These are phyloP conservation scores for Meloidogyne exigua DNA, from an alignment of 1,140 invertebrate genomes.

Conservation along the genomic window DNA sequence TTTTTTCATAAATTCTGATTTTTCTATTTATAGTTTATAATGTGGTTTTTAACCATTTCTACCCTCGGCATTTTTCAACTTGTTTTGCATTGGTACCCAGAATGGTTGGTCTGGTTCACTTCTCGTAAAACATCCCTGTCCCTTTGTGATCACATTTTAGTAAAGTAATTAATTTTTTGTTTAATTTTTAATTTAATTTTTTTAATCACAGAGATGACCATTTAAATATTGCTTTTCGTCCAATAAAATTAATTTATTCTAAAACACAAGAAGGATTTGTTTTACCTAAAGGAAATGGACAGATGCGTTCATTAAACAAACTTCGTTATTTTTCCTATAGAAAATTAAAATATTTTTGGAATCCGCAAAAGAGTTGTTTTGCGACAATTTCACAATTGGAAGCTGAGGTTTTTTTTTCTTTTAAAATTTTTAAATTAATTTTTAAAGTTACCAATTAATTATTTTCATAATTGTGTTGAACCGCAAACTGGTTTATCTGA, in stretches of 20 bases:
- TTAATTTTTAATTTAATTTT: background rate
- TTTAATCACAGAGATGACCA: slow-evolving; percentile 50
- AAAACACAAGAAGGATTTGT: slow-evolving; percentile 27
- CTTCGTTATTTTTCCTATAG: slow-evolving; percentile 52
- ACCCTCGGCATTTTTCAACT: slow-evolving; percentile 53
- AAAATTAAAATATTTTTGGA: slow-evolving; percentile 50
- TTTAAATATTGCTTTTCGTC: slow-evolving; percentile 48
- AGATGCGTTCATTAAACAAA: slow-evolving; percentile 24
- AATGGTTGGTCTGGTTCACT: slow-evolving; percentile 46
- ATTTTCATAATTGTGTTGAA: slow-evolving; percentile 36
- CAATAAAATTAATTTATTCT: slow-evolving; percentile 36
- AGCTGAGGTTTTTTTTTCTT: slow-evolving; percentile 35
- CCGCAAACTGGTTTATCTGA: slow-evolving; percentile 22
- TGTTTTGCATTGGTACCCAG: slow-evolving; percentile 56
- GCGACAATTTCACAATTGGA: slow-evolving; percentile 47
- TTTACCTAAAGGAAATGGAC: slow-evolving; percentile 32
- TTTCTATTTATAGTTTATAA: slow-evolving; percentile 35
- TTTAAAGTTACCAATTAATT: slow-evolving; percentile 25
- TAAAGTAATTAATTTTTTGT: slow-evolving; percentile 39
- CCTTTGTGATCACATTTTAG: slow-evolving; percentile 50
- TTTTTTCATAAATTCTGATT: background rate
- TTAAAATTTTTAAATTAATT: slow-evolving; percentile 18
- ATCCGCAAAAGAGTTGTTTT: slow-evolving; percentile 42
- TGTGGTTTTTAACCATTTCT: slow-evolving; percentile 37
- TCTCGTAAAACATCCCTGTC: slow-evolving; percentile 40